Evolutionary conservation across 2,797 vertebrate species (phyloP).

Genomic region (Mormyrops attenuatus): DNA sequence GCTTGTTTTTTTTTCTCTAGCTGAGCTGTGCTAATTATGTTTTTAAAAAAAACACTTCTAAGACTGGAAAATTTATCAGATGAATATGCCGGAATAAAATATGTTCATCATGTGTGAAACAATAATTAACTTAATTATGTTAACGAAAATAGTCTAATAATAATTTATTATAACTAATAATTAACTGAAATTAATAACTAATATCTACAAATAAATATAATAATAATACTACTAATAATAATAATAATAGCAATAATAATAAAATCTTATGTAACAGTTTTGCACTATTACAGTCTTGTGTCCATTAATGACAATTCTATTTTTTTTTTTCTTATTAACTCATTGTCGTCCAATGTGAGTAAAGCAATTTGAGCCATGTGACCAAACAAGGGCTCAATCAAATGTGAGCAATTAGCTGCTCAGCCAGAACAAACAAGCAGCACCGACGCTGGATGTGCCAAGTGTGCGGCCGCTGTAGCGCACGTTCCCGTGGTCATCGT

Average conservation of each 20-base stretch:
- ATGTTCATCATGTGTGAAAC: neutral
- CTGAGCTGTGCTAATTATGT: neutral
- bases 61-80: neutral
- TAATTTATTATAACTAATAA: neutral
- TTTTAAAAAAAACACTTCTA: neutral
- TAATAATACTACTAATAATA: no score
- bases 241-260: neutral
- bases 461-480: neutral
- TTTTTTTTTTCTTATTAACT: neutral
- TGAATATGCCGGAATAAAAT: neutral
- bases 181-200: neutral
- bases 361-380: neutral
- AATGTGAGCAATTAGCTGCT: neutral
- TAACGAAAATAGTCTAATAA: neutral
- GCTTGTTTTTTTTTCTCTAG: neutral
- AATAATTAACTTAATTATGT: neutral
- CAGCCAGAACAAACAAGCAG: neutral
- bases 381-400: neutral
- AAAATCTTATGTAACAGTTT: neutral
- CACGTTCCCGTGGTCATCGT: neutral
- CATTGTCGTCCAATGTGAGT: neutral
- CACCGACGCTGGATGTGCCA: neutral
- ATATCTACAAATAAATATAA: neutral
- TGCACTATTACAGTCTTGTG: neutral
- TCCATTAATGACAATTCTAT: neutral